Conservation (phyloP, 2,888 invertebrate species). For the Ormyrus pomaceus region DNA sequence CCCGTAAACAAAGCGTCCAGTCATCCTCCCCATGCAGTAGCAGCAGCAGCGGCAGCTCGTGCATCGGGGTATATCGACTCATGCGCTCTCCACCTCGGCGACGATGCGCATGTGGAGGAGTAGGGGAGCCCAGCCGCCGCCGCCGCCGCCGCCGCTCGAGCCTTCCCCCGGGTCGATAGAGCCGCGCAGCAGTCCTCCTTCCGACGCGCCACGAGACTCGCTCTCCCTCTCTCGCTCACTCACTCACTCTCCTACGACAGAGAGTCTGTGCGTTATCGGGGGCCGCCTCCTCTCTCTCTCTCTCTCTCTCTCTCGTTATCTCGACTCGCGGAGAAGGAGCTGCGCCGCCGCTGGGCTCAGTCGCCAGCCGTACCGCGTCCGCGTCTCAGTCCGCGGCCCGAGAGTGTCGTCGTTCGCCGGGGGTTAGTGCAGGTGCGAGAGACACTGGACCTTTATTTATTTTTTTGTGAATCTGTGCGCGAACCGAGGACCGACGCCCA, state of each 20-base stretch:
- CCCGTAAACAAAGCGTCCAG: too few relatives aligned
- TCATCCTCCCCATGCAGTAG: too few relatives aligned
- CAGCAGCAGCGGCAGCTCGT: too few relatives aligned
- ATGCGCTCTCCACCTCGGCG: too few relatives aligned
- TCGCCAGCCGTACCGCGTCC: not conserved
- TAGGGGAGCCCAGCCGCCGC: slow-evolving; percentile 1
- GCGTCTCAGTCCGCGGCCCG: slow-evolving; percentile 15
- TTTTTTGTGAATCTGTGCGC: too few relatives aligned
- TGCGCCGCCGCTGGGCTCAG: too few relatives aligned
- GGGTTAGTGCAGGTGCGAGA: not conserved
- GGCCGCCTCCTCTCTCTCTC: not conserved
- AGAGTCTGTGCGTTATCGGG: too few relatives aligned
- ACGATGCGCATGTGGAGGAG: slow-evolving; percentile 20
- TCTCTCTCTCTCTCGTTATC: not conserved
- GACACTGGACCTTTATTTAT: not conserved
- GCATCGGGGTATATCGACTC: not conserved
- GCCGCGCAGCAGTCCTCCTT: slow-evolving; percentile 55
- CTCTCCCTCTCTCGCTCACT: not conserved
- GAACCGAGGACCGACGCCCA: not conserved
- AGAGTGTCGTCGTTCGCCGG: slow-evolving; percentile 3
- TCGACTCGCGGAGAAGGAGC: not conserved
- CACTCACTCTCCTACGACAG: not conserved
- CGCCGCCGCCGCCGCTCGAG: slow-evolving; percentile 21
- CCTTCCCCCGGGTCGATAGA: slow-evolving; percentile 57
- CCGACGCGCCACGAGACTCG: slow-evolving; percentile 50